These are phyloP conservation scores for Argyrosomus regius DNA, from an alignment of 2,797 vertebrate species.

Conservation along the genomic window DNA sequence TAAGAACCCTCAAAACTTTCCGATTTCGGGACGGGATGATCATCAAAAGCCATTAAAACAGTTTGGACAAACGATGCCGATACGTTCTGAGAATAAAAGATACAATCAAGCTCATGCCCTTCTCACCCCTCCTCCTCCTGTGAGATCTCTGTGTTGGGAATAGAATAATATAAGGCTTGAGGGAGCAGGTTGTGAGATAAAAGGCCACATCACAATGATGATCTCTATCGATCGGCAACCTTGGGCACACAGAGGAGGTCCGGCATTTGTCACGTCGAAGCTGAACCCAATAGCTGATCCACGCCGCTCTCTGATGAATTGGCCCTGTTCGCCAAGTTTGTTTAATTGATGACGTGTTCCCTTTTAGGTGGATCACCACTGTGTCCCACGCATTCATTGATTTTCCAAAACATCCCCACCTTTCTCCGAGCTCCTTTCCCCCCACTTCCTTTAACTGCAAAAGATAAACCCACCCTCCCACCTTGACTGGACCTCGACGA, in stretches of 20 bases:
- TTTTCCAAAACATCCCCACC: conserved; percentile 76
- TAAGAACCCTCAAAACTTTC: conserved; percentile 49
- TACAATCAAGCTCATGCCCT: conserved; percentile 73
- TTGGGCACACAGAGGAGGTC: conserved; percentile 84
- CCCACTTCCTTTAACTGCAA: conserved; percentile 47
- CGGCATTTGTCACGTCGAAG: conserved; percentile 85
- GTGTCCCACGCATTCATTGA: conserved; percentile 76
- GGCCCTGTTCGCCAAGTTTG: conserved; percentile 82
- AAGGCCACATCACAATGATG: conserved; percentile 89
- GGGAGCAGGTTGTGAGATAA: conserved; percentile 84
- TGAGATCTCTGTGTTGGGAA: conserved; percentile 83
- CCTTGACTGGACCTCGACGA: conserved; percentile 41
- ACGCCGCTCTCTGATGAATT: conserved; percentile 83
- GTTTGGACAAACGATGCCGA: conserved; percentile 58
- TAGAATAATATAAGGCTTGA: conserved; percentile 86
- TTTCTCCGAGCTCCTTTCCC: conserved; percentile 28
- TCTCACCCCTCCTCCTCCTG: conserved; percentile 68
- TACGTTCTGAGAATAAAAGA: conserved; percentile 72
- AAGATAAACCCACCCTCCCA: conserved; percentile 58
- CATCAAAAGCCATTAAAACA: conserved; percentile 62
- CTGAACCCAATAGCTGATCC: conserved; percentile 85
- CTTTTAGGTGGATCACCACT: conserved; percentile 79
- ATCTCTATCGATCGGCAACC: conserved; percentile 88
- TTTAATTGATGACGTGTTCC: conserved; percentile 87
- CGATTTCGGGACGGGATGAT: conserved; percentile 44